A percentile compares a stretch with the other conserved stretches of the same genome.
Conservation (phyloP, 1,140 invertebrate genomes). For the Spodoptera frugiperda region DNA sequence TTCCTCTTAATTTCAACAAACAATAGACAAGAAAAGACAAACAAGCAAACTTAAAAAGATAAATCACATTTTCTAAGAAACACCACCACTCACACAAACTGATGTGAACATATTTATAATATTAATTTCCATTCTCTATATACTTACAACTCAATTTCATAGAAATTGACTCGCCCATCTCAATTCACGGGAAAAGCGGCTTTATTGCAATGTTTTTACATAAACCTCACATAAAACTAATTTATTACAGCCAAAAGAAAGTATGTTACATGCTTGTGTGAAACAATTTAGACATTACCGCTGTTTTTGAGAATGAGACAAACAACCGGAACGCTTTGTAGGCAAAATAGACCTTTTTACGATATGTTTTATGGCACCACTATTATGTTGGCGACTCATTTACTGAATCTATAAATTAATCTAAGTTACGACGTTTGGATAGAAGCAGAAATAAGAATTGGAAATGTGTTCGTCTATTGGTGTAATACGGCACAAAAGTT, state of each 20-base stretch:
- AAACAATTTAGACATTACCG: conserved; percentile 33
- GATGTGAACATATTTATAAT: conserved; percentile 19
- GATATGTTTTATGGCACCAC: too few relatives aligned
- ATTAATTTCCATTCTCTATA: conserved; percentile 20
- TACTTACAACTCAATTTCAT: conserved; percentile 47
- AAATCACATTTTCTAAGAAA: background rate
- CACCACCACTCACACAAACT: background rate
- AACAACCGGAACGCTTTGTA: background rate
- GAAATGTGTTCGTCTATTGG: too few relatives aligned
- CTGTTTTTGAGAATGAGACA: conserved; percentile 16
- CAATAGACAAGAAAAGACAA: too few relatives aligned
- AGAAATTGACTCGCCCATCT: conserved; percentile 28
- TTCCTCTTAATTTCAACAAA: too few relatives aligned
- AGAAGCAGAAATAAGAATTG: too few relatives aligned
- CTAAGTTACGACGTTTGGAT: background rate
- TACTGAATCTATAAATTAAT: background rate
- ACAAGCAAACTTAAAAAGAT: too few relatives aligned
- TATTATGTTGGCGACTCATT: too few relatives aligned
- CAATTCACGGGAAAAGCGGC: conserved; percentile 47
- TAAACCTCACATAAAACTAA: conserved; percentile 55
- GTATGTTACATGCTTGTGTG: conserved; percentile 34
- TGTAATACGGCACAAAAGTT: too few relatives aligned
- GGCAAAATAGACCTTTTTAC: background rate
- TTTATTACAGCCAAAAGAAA: conserved; percentile 46
- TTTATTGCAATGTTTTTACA: conserved; percentile 57